Percentiles rank a stretch among this genome's conserved stretches.
phyloP scores from a whole-genome alignment of 2,888 invertebrate species.

The Brassicogethes aeneus region DNA sequence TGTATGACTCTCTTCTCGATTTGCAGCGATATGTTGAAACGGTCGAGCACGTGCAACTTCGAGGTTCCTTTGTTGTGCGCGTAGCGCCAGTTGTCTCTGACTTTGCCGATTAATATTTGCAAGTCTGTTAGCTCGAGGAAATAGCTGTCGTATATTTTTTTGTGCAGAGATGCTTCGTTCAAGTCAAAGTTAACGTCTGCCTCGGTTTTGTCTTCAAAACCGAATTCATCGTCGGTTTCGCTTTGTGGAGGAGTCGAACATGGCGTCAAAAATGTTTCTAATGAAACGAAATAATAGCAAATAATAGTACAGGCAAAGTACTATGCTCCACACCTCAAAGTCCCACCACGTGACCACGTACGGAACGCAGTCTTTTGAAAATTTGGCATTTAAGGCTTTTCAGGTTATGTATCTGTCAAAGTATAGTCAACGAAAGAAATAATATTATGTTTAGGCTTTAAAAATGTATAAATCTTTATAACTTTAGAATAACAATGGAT shows the following conservation, averaged over 20 bases:
- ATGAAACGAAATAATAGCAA: constrained; percentile 7
- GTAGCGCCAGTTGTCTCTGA: constrained; percentile 83
- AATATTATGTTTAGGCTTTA: no score
- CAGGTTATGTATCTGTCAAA: no score
- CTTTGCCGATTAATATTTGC: constrained; percentile 82
- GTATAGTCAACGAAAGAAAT: no score
- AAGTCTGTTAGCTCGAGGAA: constrained; percentile 71
- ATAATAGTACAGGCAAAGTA: no score
- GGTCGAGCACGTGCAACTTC: constrained; percentile 66
- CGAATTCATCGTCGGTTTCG: constrained; percentile 39
- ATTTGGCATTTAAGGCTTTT: no score
- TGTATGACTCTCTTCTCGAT: constrained; percentile 73
- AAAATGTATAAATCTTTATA: no score
- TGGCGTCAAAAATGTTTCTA: constrained; percentile 70
- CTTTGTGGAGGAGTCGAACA: constrained; percentile 82
- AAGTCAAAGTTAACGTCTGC: constrained; percentile 30
- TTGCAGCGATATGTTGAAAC: constrained; percentile 51
- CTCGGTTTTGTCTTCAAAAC: constrained; percentile 35
- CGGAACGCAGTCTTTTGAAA: no score
- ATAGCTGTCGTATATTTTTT: constrained; percentile 69
- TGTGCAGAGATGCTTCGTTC: constrained; percentile 54
- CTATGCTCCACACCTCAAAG: no score
- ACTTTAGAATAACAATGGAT: no score
- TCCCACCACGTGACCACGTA: no score
- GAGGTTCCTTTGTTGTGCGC: constrained; percentile 79